Percentiles rank a stretch among this genome's conserved stretches.
These are phyloP conservation scores for Sebastes baramenuke DNA, from an alignment of 2,797 vertebrate species.

Conservation along the genomic window DNA sequence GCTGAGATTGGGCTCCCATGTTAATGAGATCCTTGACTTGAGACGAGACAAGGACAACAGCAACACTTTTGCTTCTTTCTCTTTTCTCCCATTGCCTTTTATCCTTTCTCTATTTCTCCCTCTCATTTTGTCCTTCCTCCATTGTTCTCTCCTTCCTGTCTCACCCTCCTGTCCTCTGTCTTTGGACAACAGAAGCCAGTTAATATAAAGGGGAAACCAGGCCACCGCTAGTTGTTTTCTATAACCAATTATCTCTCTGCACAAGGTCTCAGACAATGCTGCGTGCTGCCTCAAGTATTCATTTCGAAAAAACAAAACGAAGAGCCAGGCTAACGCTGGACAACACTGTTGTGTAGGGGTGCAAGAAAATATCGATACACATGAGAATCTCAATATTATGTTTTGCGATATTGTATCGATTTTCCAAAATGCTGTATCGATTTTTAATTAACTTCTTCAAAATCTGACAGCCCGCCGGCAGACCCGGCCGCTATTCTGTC, in stretches of 20 bases:
- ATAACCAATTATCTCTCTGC: slow-evolving; percentile 33
- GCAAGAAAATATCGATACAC: no score
- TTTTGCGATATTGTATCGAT: no score
- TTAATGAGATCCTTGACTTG: slow-evolving; percentile 84
- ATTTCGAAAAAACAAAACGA: slow-evolving; percentile 7
- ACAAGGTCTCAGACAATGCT: slow-evolving; percentile 13
- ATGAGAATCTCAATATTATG: no score
- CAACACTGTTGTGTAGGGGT: background rate
- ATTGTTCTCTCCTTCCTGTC: slow-evolving; percentile 58
- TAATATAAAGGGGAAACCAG: slow-evolving; percentile 43
- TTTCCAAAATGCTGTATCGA: no score
- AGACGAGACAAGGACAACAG: slow-evolving; percentile 76
- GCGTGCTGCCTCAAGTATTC: background rate
- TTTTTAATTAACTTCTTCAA: no score
- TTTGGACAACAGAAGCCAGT: slow-evolving; percentile 34
- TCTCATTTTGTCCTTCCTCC: slow-evolving; percentile 35
- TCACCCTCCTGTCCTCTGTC: slow-evolving; percentile 48
- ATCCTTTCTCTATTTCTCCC: slow-evolving; percentile 8
- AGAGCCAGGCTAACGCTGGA: background rate
- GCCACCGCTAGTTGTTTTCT: slow-evolving; percentile 27
- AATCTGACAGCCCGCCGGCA: no score
- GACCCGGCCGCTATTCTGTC: no score
- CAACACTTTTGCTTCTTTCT: slow-evolving; percentile 40
- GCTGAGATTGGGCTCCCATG: slow-evolving; percentile 73
- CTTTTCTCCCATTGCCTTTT: slow-evolving; percentile 44